Evolutionary conservation across 2,797 vertebrate species (phyloP).

Genomic region (Toxotes lorentzi): DNA sequence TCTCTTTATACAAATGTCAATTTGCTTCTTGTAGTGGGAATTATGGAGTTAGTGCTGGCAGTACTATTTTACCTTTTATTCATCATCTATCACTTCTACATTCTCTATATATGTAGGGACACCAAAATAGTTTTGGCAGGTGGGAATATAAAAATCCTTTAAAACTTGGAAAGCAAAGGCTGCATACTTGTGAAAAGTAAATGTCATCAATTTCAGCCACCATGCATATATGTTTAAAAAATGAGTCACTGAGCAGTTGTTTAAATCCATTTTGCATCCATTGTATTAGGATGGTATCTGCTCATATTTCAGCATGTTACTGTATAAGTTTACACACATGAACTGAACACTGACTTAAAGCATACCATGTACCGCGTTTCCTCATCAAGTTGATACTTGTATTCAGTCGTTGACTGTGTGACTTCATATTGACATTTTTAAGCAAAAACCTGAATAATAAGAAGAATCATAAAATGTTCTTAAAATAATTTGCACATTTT

Average conservation of each 20-base stretch:
- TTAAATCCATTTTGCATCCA: conserved; percentile 20
- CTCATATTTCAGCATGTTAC: conserved; percentile 14
- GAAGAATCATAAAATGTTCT: neutral
- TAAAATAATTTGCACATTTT: conserved; percentile 5
- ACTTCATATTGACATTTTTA: neutral
- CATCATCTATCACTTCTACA: conserved; percentile 31
- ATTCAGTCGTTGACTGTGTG: neutral
- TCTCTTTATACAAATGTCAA: conserved; percentile 51
- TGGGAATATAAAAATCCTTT: conserved; percentile 54
- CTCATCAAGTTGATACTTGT: too few species aligned
- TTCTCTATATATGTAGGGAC: neutral
- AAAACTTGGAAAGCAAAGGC: conserved; percentile 45
- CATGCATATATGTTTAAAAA: conserved; percentile 35
- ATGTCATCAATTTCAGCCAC: conserved; percentile 49
- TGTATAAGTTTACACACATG: neutral
- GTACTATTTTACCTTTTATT: conserved; percentile 38
- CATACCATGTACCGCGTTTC: too few species aligned
- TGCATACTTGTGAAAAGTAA: conserved; percentile 35
- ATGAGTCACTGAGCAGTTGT: conserved; percentile 41
- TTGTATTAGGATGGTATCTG: conserved; percentile 18
- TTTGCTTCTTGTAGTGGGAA: conserved; percentile 27
- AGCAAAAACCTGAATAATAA: conserved; percentile 1
- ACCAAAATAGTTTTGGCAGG: conserved; percentile 42
- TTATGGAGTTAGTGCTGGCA: conserved; percentile 23
- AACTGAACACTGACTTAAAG: conserved; percentile 6